Evolutionary conservation across 2,113 vertebrate species (phyloP).

Genomic region (Hypanus sabinus): DNA sequence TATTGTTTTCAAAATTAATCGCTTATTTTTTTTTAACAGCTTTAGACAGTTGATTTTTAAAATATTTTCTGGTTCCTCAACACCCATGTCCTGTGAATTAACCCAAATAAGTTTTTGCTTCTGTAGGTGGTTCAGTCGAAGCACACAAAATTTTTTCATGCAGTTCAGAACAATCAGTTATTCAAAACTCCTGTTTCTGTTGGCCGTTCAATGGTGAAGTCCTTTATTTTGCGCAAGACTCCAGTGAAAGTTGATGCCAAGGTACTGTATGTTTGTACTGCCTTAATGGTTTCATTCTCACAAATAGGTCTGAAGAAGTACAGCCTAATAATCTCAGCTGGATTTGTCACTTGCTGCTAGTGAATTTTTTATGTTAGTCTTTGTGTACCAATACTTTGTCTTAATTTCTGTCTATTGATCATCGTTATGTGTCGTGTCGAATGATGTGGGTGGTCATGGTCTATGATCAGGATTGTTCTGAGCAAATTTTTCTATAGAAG

Average conservation of each 20-base stretch:
- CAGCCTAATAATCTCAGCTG: neutral
- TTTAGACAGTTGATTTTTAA: neutral
- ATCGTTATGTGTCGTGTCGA: too few species aligned
- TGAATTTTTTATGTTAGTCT: neutral
- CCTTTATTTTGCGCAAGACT: conserved; percentile 81
- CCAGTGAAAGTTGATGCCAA: conserved; percentile 66
- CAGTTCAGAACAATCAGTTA: conserved; percentile 84
- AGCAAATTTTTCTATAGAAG: too few species aligned
- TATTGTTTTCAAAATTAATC: neutral
- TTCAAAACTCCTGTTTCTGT: conserved; percentile 74
- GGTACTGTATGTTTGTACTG: conserved; percentile 53
- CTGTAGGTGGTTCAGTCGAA: conserved; percentile 63
- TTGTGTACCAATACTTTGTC: neutral
- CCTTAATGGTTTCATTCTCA: neutral
- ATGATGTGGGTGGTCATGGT: too few species aligned
- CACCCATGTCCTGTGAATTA: neutral
- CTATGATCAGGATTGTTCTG: too few species aligned
- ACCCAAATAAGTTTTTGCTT: neutral
- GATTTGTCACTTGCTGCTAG: neutral
- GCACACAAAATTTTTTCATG: conserved; percentile 73
- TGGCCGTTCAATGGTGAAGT: conserved; percentile 67
- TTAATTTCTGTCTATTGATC: too few species aligned
- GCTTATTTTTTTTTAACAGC: neutral
- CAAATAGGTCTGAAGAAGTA: neutral
- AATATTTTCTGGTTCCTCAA: neutral